Base-by-base conservation (phyloP, 1,140 invertebrate species). In the Pseudobourletiella spinata region DNA sequence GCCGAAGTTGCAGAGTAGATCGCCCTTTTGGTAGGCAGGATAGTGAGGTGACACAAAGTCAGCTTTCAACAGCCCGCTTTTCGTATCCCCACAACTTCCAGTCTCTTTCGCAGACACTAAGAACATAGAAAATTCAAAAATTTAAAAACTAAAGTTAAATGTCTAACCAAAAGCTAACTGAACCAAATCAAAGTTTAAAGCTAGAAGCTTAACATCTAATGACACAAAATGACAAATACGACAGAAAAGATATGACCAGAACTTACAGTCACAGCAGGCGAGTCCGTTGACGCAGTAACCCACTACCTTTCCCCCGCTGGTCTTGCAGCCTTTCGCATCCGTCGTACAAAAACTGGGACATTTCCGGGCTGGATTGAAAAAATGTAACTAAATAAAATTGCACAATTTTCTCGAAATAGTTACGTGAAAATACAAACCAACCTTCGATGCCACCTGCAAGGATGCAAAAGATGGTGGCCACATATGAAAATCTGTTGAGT, bases 251-350 rank as follows among this genome's bases (percentile, higher is more conserved):
- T n/a, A n/a, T n/a, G n/a, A n/a, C n/a, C 28, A 32, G 18, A 14
- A 15, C 46, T 60, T 35, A 60, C 59, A 46, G 22, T 65, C 64
- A 51, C 64, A 65, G 30, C 64, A 65, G 2, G 59, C 55, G 25
- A 61, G 32, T 15, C 32, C 25, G 43, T 65, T 61, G 26, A 42
- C 60, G 42, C 64, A 65, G 25, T 57, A 58, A 4, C 59, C 59
- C 26, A 65, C 44, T 2, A 65, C 51, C 50, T 59, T 65, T 43
- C 64, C 64, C n/a, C 64, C 64, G 39, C 42, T 55, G 18, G 8
- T 14, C 24, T 50, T 30, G 24, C 64, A 65, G 43, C 26, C 20
- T 26, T 6, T 1, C 1, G 59, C 30, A 44, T 65, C 59, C 16
- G 52, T 44, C 25, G 64, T 65, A 35, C 64, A 65, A 18, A 42